phyloP scores from a whole-genome alignment of 2,888 invertebrate species.

The Ephialtes manifestator region DNA sequence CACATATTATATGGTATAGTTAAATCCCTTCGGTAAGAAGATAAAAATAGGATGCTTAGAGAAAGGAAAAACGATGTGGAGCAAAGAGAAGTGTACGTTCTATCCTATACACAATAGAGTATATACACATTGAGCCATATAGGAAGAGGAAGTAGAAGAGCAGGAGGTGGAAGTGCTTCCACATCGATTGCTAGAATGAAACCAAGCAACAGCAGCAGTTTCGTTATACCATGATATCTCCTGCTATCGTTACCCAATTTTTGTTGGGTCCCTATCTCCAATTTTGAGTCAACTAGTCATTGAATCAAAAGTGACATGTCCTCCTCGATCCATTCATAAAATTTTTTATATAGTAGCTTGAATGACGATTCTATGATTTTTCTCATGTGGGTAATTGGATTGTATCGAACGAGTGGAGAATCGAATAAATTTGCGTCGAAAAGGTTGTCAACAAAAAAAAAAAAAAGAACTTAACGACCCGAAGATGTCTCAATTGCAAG shows the following conservation, averaged over 20 bases:
- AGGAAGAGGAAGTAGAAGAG: slow-evolving; percentile 22
- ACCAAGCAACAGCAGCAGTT: slow-evolving; percentile 37
- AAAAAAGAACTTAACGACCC: not conserved
- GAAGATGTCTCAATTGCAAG: not conserved
- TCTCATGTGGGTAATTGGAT: no score
- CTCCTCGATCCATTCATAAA: no score
- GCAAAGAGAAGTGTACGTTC: not conserved
- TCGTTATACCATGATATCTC: slow-evolving; percentile 42
- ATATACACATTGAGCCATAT: not conserved
- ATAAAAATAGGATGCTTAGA: slow-evolving; percentile 15
- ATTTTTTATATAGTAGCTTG: no score
- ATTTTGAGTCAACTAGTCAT: no score
- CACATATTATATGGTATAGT: slow-evolving; percentile 12
- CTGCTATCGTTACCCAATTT: slow-evolving; percentile 56
- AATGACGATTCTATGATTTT: no score
- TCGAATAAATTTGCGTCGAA: no score
- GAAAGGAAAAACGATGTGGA: not conserved
- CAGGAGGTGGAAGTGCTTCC: slow-evolving; percentile 28
- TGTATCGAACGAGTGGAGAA: no score
- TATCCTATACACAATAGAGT: slow-evolving; percentile 12
- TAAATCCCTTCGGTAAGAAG: slow-evolving; percentile 32
- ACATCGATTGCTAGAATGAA: slow-evolving; percentile 58
- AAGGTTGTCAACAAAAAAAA: not conserved
- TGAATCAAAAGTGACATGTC: no score
- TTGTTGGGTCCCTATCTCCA: no score